A percentile compares a stretch with the other conserved stretches of the same genome.
Conservation (phyloP, 1,140 invertebrate species). For the Rhizoglyphus robini region DNA sequence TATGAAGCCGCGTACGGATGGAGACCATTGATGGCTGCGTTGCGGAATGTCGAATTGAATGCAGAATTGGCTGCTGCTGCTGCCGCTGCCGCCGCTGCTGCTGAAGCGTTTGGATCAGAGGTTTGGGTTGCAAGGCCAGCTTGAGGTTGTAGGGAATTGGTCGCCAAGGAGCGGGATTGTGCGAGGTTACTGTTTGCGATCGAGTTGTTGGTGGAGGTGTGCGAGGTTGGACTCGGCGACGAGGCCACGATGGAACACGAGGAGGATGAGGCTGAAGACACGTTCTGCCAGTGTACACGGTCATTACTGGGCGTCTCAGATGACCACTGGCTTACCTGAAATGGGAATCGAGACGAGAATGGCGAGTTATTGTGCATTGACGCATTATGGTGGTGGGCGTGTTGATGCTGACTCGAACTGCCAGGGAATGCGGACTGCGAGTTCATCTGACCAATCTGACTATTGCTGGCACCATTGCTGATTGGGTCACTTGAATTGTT, state of each 20-base stretch:
- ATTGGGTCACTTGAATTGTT: not conserved
- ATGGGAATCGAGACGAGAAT: slow-evolving; percentile 19
- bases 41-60: slow-evolving; percentile 9
- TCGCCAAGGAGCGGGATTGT: not conserved
- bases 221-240: slow-evolving; percentile 8
- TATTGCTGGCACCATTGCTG: not conserved
- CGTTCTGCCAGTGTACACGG: not conserved
- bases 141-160: not conserved
- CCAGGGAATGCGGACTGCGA: not conserved
- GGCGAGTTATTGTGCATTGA: slow-evolving; percentile 4
- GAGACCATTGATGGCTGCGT: slow-evolving; percentile 5
- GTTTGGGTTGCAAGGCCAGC: slow-evolving; percentile 21
- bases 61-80: slow-evolving; percentile 5
- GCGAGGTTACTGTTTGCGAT: not conserved
- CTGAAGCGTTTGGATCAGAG: slow-evolving; percentile 15
- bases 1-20: not conserved
- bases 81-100: not conserved
- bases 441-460: slow-evolving; percentile 1
- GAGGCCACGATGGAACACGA: not conserved
- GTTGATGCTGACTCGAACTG: not conserved
- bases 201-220: not conserved
- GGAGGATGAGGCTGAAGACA: slow-evolving; percentile 1
- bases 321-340: not conserved
- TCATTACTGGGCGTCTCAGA: not conserved
- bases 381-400: not conserved